Percentiles rank a stretch among this genome's conserved stretches.
These are phyloP conservation scores for Edolisoma coerulescens DNA, from an alignment of 2,113 vertebrate species.

Conservation along the genomic window DNA sequence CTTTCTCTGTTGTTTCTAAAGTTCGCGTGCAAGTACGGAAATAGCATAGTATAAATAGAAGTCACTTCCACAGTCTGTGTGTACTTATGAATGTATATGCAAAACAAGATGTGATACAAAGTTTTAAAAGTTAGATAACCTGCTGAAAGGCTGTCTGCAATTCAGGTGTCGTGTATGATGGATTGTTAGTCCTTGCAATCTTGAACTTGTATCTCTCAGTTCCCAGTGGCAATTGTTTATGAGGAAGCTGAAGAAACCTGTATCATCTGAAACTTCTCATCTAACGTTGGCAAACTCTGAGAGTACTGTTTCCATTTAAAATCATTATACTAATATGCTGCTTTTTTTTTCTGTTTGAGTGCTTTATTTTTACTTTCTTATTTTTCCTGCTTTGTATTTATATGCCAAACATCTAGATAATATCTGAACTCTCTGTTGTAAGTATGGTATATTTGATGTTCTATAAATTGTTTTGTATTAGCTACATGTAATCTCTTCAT, in stretches of 20 bases:
- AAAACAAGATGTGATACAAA: not conserved
- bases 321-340: not conserved
- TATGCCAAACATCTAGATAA: constrained; percentile 70
- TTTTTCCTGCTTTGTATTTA: constrained; percentile 43
- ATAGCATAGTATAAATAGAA: not conserved
- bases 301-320: not conserved
- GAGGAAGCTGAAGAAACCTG: not conserved
- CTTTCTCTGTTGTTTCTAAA: not conserved
- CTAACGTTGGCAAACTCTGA: not conserved
- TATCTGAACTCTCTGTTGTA: constrained; percentile 79
- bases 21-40: not conserved
- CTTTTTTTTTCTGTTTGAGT: not conserved
- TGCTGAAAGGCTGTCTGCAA: not conserved
- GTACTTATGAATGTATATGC: not conserved
- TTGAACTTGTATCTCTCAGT: not conserved
- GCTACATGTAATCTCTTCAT: not conserved
- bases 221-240: not conserved
- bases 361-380: not conserved
- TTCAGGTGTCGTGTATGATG: not conserved
- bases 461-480: not conserved
- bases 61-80: not conserved
- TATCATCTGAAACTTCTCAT: not conserved
- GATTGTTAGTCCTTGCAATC: not conserved
- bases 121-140: not conserved
- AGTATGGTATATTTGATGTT: constrained; percentile 47